phyloP scores from a whole-genome alignment of 2,888 invertebrate species.

The Campoplex capitator region DNA sequence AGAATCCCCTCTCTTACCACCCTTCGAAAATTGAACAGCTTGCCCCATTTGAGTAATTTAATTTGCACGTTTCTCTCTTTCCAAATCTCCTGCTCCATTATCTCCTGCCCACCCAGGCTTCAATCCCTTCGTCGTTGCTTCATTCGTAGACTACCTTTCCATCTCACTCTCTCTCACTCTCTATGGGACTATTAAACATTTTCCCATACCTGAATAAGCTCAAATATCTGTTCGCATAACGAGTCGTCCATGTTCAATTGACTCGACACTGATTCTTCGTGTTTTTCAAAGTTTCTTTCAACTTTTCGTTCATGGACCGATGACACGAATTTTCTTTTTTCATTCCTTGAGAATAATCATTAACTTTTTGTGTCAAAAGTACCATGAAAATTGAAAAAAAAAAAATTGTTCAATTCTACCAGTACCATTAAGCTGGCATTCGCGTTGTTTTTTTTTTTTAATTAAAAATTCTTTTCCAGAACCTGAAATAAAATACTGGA shows the following conservation, averaged over 20 bases:
- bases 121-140: slow-evolving; percentile 28
- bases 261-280: not conserved
- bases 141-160: not conserved
- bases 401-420: not conserved
- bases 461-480: not conserved
- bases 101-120: slow-evolving; percentile 6
- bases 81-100: not conserved
- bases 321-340: no score
- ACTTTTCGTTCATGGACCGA: not conserved
- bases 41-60: slow-evolving; percentile 62
- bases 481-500: not conserved
- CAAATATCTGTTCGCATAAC: not conserved
- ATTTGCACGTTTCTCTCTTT: slow-evolving; percentile 64
- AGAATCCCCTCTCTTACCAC: not conserved
- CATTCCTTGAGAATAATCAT: not conserved
- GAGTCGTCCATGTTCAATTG: not conserved
- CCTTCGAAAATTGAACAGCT: slow-evolving; percentile 8
- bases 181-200: slow-evolving; percentile 10
- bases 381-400: not conserved
- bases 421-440: not conserved
- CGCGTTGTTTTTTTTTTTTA: not conserved
- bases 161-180: not conserved
- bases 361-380: not conserved
- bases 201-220: slow-evolving; percentile 2
- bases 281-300: not conserved